These are phyloP conservation scores for Prunella himalayana DNA, from an alignment of 2,113 vertebrate genomes.

Conservation along the genomic window DNA sequence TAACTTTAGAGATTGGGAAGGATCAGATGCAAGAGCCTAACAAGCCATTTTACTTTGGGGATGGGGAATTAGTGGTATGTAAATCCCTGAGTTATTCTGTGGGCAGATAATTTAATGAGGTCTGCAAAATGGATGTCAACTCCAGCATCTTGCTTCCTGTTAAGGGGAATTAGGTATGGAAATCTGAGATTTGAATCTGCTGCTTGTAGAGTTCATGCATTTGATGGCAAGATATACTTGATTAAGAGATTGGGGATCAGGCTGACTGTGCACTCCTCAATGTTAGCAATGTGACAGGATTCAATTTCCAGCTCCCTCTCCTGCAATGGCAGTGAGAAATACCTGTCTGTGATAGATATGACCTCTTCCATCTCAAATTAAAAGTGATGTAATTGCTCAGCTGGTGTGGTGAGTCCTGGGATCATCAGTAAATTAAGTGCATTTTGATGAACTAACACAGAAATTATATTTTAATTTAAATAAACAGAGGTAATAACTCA, in stretches of 20 bases:
- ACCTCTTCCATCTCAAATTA: background rate
- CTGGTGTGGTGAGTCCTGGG: background rate
- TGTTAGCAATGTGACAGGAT: background rate
- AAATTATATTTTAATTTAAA: background rate
- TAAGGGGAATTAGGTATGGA: background rate
- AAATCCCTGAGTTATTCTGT: background rate
- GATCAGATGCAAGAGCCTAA: background rate
- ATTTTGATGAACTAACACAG: background rate
- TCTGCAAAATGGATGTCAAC: background rate
- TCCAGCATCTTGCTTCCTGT: background rate
- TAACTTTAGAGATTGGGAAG: background rate
- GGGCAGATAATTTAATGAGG: conserved; percentile 9
- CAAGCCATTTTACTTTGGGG: background rate
- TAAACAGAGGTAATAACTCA: background rate
- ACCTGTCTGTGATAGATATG: background rate
- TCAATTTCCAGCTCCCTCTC: background rate
- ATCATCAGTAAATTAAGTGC: background rate
- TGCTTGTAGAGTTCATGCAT: background rate
- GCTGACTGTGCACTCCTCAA: background rate
- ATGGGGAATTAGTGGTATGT: background rate
- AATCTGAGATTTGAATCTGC: background rate
- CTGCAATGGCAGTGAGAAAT: accelerated
- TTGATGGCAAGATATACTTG: background rate
- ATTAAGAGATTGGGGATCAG: background rate
- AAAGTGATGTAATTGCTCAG: background rate